Evolutionary conservation across 2,797 vertebrate genomes (phyloP).

Genomic region (Typhlichthys eigenmanni): DNA sequence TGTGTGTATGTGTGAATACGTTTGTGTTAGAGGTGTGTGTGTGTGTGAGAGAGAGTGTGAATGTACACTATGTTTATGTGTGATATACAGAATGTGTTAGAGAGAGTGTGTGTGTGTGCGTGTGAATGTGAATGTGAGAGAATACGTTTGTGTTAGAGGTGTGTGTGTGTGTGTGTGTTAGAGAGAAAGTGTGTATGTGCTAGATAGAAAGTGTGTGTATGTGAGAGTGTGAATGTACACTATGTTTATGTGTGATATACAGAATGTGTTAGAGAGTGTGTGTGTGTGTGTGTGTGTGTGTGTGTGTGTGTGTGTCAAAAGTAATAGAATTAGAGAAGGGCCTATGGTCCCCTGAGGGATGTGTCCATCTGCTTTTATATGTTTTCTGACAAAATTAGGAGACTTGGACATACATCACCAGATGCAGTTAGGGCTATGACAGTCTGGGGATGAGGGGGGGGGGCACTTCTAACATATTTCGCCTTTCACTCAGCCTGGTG

Average conservation of each 20-base stretch:
- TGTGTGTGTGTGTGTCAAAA: constrained; percentile 22
- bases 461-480: constrained; percentile 23
- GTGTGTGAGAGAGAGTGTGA: background rate
- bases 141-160: background rate
- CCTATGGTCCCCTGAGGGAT: constrained; percentile 62
- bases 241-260: background rate
- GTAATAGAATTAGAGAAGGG: constrained; percentile 76
- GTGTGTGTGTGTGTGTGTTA: constrained; percentile 14
- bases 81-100: background rate
- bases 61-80: background rate
- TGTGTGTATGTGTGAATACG: too few species aligned
- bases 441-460: constrained; percentile 7
- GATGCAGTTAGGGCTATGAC: constrained; percentile 38
- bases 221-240: background rate
- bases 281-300: background rate
- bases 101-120: too few species aligned
- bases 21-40: too few species aligned
- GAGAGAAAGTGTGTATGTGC: constrained; percentile 8
- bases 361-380: constrained; percentile 76
- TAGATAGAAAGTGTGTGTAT: too few species aligned
- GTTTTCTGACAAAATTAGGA: constrained; percentile 62
- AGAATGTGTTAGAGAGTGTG: too few species aligned
- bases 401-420: constrained; percentile 61
- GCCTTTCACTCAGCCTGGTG: background rate
- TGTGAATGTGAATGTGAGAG: background rate